Evolutionary conservation across 2,113 vertebrate genomes (phyloP).

Genomic region (Chloroceryle aenea): DNA sequence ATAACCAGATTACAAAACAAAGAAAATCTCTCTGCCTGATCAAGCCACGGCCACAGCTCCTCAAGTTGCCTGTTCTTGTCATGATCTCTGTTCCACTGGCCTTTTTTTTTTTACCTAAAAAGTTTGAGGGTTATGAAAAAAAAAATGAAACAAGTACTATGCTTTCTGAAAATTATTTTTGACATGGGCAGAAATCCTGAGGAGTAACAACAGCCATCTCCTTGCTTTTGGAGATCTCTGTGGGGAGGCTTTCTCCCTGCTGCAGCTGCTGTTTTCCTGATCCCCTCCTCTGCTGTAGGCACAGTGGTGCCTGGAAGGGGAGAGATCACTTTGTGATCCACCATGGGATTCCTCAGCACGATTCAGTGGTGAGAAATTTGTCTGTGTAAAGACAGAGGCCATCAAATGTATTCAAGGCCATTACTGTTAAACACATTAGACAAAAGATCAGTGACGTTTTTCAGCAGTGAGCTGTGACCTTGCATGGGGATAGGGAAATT

Average conservation of each 20-base stretch:
- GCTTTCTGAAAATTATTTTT: neutral
- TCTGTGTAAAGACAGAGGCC: neutral
- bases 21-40: neutral
- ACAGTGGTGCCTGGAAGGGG: neutral
- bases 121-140: neutral
- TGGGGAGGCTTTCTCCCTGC: neutral
- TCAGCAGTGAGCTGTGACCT: neutral
- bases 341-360: neutral
- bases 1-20: neutral
- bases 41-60: neutral
- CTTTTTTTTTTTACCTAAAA: neutral
- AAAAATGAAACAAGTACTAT: neutral
- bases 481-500: rapidly evolving
- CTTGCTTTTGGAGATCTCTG: neutral
- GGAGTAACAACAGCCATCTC: neutral
- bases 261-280: neutral
- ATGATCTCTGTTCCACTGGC: neutral
- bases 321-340: neutral
- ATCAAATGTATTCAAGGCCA: neutral
- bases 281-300: neutral
- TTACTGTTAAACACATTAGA: neutral
- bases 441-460: neutral
- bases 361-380: neutral
- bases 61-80: neutral
- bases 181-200: neutral